Evolutionary conservation across 2,888 invertebrate genomes (phyloP).

Genomic region (Phengaris arion): DNA sequence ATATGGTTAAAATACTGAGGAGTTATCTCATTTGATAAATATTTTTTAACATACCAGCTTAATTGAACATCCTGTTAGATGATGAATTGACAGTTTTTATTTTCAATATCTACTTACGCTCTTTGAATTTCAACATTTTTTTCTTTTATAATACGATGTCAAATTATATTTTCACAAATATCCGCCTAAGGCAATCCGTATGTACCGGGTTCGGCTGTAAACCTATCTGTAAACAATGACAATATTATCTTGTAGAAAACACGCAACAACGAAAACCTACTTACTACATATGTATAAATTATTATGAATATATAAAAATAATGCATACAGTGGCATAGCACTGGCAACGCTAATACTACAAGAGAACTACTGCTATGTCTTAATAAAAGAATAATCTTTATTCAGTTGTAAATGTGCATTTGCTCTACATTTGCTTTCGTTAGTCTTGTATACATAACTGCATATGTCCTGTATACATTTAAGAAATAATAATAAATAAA

Average conservation of each 20-base stretch:
- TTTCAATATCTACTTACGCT: too few relatives aligned
- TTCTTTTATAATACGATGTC: too few relatives aligned
- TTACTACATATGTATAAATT: not conserved
- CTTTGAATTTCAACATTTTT: too few relatives aligned
- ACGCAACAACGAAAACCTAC: slow-evolving; percentile 15
- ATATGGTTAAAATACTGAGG: not conserved
- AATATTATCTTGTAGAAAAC: slow-evolving; percentile 9
- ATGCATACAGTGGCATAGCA: slow-evolving; percentile 7
- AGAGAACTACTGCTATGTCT: slow-evolving; percentile 18
- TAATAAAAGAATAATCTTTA: slow-evolving; percentile 21
- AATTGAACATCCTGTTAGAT: too few relatives aligned
- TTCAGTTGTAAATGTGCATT: slow-evolving; percentile 17
- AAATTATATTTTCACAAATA: not conserved
- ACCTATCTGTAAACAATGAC: not conserved
- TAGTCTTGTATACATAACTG: too few relatives aligned
- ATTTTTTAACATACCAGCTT: too few relatives aligned
- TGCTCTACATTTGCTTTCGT: slow-evolving; percentile 8
- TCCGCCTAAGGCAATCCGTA: slow-evolving; percentile 25
- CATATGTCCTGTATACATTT: not conserved
- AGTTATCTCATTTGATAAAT: too few relatives aligned
- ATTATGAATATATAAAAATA: slow-evolving; percentile 28
- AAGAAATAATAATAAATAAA: not conserved
- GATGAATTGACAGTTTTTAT: too few relatives aligned
- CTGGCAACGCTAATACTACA: slow-evolving; percentile 21
- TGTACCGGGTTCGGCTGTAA: not conserved